Evolutionary conservation across 2,888 invertebrate genomes (phyloP).

Genomic region (Trichogramma evanescens): DNA sequence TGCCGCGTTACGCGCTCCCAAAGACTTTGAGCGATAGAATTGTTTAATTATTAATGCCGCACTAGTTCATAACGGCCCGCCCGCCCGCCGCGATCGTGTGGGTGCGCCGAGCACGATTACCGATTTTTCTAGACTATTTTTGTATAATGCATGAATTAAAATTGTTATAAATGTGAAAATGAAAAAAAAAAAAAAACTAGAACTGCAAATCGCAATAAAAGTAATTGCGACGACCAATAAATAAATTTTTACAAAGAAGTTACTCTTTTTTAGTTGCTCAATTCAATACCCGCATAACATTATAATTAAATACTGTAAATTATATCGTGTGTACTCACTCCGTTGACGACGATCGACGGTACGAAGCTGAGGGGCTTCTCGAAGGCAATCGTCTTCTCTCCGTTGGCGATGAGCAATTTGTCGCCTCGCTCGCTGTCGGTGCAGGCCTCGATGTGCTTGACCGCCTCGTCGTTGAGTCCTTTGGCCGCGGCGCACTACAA

Average conservation of each 20-base stretch:
- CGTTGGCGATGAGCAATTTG: constrained; percentile 41
- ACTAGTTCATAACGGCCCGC: too few relatives aligned
- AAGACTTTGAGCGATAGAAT: too few relatives aligned
- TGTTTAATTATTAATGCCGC: too few relatives aligned
- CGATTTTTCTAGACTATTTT: too few relatives aligned
- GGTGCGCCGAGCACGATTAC: too few relatives aligned
- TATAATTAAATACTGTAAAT: not conserved
- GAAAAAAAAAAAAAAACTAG: too few relatives aligned
- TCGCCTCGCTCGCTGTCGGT: constrained; percentile 33
- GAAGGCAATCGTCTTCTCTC: constrained; percentile 40
- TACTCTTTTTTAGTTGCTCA: too few relatives aligned
- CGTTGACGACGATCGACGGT: constrained; percentile 47
- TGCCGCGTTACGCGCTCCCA: too few relatives aligned
- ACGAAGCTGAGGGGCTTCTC: constrained; percentile 40
- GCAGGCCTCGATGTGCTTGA: constrained; percentile 33
- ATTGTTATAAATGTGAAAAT: too few relatives aligned
- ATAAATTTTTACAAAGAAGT: constrained; percentile 6
- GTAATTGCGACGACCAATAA: not conserved
- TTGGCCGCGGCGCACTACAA: constrained; percentile 42
- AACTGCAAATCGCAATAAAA: too few relatives aligned
- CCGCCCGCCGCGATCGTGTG: too few relatives aligned
- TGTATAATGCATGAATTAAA: too few relatives aligned
- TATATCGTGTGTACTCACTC: constrained; percentile 33
- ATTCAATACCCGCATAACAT: not conserved
- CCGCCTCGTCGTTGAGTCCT: constrained; percentile 28